phyloP scores from a whole-genome alignment of 2,888 invertebrate genomes.

The Spisula subtruncata region DNA sequence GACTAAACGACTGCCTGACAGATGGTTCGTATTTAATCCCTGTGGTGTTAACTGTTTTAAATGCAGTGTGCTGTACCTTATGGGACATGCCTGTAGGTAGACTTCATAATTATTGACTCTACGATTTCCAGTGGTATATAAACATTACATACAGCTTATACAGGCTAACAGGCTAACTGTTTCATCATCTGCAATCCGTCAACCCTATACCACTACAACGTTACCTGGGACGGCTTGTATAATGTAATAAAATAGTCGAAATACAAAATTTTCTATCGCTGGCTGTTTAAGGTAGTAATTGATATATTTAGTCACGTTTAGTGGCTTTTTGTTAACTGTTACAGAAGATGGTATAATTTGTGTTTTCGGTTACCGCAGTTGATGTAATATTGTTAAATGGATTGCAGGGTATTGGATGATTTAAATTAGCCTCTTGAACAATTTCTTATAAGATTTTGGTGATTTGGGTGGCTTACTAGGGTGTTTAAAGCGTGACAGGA shows the following conservation, averaged over 20 bases:
- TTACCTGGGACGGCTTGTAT: background rate
- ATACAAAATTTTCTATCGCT: slow-evolving; percentile 1
- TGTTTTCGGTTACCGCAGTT: background rate
- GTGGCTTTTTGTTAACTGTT: background rate
- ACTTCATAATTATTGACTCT: background rate
- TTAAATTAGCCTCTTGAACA: background rate
- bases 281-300: slow-evolving; percentile 23
- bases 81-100: slow-evolving; percentile 14
- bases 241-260: slow-evolving; percentile 17
- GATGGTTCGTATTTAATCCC: background rate
- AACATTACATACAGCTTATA: background rate
- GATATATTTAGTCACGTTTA: slow-evolving; percentile 17
- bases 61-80: background rate
- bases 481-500: background rate
- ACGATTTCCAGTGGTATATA: background rate
- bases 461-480: background rate
- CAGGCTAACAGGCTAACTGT: background rate
- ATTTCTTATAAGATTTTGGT: background rate
- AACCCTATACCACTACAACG: background rate
- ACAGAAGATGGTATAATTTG: slow-evolving; percentile 8
- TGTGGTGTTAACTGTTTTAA: background rate
- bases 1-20: background rate
- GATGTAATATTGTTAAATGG: slow-evolving; percentile 27
- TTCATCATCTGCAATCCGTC: too few relatives aligned
- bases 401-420: background rate